Evolutionary conservation across 2,113 vertebrate genomes (phyloP).

Genomic region (Pterocles gutturalis): DNA sequence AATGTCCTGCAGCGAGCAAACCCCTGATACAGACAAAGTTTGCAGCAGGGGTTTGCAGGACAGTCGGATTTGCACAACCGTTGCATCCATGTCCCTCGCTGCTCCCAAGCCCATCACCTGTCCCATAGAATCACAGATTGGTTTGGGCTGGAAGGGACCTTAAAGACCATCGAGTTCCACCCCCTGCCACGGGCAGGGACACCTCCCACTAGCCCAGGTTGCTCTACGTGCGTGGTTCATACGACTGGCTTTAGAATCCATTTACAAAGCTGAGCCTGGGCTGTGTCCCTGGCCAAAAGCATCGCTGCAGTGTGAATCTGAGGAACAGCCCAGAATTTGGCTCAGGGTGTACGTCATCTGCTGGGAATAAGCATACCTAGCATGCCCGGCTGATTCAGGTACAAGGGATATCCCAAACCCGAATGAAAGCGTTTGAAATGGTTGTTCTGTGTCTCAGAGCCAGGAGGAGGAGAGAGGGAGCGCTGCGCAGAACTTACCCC

Average conservation of each 20-base stretch:
- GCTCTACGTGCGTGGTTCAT: no score
- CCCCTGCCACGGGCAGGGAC: no score
- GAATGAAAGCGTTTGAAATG: background rate
- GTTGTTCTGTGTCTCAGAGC: background rate
- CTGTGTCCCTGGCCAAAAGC: background rate
- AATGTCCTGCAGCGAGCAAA: background rate
- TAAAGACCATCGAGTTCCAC: no score
- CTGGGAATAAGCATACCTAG: background rate
- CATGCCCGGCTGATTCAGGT: rapidly evolving
- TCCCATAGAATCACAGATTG: background rate
- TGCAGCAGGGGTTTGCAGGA: rapidly evolving
- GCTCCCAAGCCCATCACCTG: background rate
- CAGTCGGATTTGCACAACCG: rapidly evolving
- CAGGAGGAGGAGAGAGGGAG: background rate
- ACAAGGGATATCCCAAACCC: background rate
- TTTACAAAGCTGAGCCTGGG: background rate
- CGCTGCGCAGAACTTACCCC: constrained; percentile 76
- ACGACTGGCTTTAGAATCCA: rapidly evolving
- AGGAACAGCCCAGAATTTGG: background rate
- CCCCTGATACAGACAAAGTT: rapidly evolving
- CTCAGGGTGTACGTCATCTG: background rate
- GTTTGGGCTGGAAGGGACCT: no score
- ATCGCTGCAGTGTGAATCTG: background rate
- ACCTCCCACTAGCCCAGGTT: no score
- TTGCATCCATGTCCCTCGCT: rapidly evolving